Conservation (phyloP, 2,113 vertebrate genomes). For the Crypturellus undulatus region DNA sequence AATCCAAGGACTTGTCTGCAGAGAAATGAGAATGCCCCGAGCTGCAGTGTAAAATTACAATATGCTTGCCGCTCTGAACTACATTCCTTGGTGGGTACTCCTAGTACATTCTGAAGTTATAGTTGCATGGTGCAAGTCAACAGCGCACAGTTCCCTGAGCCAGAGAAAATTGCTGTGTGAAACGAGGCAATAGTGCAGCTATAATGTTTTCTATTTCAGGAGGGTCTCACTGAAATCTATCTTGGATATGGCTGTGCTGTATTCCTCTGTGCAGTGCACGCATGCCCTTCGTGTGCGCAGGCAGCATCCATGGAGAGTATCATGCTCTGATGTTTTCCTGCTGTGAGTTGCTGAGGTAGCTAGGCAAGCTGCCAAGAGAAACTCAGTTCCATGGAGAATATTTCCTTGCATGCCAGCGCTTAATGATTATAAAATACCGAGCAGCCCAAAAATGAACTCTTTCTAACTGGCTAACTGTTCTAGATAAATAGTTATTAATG, state of each 20-base stretch:
- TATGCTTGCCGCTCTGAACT: background rate
- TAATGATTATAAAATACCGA: background rate
- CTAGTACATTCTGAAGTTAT: background rate
- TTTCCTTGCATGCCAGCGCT: background rate
- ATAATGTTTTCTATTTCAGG: background rate
- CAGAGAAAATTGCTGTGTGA: background rate
- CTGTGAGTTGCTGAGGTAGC: background rate
- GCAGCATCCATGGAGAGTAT: background rate
- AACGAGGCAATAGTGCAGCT: background rate
- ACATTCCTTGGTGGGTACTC: background rate
- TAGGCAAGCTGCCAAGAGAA: conserved; percentile 19
- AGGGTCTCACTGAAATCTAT: background rate
- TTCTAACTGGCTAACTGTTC: conserved; percentile 8
- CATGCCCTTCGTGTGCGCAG: background rate
- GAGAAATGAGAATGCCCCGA: background rate
- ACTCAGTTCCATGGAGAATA: background rate
- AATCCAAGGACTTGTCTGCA: background rate
- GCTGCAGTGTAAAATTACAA: background rate
- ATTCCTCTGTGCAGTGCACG: background rate
- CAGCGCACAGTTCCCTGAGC: background rate
- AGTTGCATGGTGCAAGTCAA: background rate
- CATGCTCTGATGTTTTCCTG: background rate
- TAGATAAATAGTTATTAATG: background rate
- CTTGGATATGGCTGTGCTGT: background rate
- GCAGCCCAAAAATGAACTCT: background rate